Percentiles rank a stretch among this genome's conserved stretches.
These are phyloP conservation scores for Ooceraea biroi DNA, from an alignment of 1,140 invertebrate genomes.

Conservation along the genomic window DNA sequence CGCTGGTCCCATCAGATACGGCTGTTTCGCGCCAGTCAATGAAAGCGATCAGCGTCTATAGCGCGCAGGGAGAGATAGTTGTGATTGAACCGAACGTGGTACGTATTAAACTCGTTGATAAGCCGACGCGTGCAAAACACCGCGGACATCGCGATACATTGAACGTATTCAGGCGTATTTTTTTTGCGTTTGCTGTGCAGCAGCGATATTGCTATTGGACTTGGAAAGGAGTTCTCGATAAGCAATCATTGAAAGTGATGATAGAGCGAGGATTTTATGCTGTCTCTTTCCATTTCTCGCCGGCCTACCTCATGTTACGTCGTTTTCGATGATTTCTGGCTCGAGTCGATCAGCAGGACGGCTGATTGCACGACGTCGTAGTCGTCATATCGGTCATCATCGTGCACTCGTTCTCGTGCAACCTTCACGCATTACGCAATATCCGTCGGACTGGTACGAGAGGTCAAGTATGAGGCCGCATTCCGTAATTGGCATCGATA, in stretches of 20 bases:
- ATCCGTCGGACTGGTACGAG: background rate
- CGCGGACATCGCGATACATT: background rate
- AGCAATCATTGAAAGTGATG: constrained; percentile 6
- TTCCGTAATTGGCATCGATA: constrained; percentile 12
- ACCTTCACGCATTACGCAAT: constrained; percentile 1
- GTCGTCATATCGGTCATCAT: background rate
- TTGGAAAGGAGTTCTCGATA: background rate
- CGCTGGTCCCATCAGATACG: constrained; percentile 68
- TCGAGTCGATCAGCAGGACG: constrained; percentile 24
- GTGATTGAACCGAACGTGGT: constrained; percentile 29
- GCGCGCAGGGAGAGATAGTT: constrained; percentile 21
- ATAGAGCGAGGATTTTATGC: background rate
- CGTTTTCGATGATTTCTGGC: constrained; percentile 12
- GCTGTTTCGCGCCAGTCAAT: constrained; percentile 61
- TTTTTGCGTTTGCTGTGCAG: background rate
- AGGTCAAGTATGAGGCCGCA: constrained; percentile 19
- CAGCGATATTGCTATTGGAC: background rate
- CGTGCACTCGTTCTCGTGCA: background rate
- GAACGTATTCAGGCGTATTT: background rate
- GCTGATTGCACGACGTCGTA: background rate
- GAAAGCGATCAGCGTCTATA: constrained; percentile 60
- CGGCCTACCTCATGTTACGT: background rate
- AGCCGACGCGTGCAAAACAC: constrained; percentile 2
- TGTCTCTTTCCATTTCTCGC: background rate
- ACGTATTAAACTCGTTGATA: constrained; percentile 17